Base-by-base conservation (phyloP, 2,888 invertebrate species). In the Lordiphosa andalusiaca region DNA sequence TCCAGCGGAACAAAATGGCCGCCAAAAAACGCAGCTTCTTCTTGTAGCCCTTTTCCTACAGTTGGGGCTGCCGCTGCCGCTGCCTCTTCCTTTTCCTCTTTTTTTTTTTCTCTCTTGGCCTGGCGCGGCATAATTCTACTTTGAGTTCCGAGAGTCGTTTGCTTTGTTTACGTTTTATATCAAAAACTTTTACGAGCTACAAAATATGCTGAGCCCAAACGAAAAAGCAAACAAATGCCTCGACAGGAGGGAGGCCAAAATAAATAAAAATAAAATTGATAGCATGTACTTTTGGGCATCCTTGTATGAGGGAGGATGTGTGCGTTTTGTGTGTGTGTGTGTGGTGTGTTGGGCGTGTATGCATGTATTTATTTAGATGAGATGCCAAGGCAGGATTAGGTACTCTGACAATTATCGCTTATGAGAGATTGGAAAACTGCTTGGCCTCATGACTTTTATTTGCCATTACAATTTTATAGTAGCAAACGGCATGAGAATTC, bases 161-260 rank as follows among this genome's bases (percentile, higher is more conserved):
- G 16, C 36, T 53, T 63, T 76, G 76, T 78, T 82, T 76, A 78
- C 83, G 63, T 82, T 78, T 78, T 78, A 82, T 78, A 78, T 76
- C 72, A 82, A 78, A 78, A 82, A 76, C 82, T 76, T 76, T 76
- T 82, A 76, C 75, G 76, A 82, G 75, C 78, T 69, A 78, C 82
- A 78, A 78, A 76, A 82, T 76, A 69, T 71, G 75, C 78, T 67
- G 66, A 69, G 62, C 55, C 39, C 39, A 19, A 30, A 10, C 42
- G 25, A 44, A 48, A 73, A 56, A 69, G 60, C 72, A 76, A 82
- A 78, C 82, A 76, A 74, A 69, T 70, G 60, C 60, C 62, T 40
- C 25, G 53, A 39, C 56, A 48, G 50, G 59, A 52, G 53, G 50
- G 39, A 42, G 53, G 47, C 42, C 33, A 47, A n/a, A 68, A 77